Conservation (phyloP, 2,113 vertebrate genomes). For the Amphilophus citrinellus region DNA sequence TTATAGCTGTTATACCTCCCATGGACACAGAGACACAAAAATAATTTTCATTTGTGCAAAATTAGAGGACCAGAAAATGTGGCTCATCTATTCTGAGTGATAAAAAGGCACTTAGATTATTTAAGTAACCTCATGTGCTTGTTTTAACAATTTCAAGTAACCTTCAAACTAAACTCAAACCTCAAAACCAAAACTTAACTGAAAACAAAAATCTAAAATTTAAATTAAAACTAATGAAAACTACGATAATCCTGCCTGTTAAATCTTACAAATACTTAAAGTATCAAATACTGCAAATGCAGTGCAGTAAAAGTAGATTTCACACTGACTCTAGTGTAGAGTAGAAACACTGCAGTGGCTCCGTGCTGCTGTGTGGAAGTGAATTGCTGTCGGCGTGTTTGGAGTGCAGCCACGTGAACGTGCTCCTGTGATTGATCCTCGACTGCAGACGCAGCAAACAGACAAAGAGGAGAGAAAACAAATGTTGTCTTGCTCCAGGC, state of each 20-base stretch:
- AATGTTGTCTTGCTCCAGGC: slow-evolving; percentile 11
- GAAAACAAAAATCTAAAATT: too few relatives aligned
- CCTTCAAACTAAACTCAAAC: too few relatives aligned
- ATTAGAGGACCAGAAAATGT: too few relatives aligned
- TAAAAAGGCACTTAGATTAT: too few relatives aligned
- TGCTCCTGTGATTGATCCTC: slow-evolving; percentile 12
- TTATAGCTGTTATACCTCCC: too few relatives aligned
- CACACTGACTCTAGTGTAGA: too few relatives aligned
- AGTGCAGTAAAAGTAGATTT: background rate
- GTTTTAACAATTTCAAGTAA: too few relatives aligned
- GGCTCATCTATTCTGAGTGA: too few relatives aligned
- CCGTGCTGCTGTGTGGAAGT: background rate
- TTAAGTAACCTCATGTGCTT: background rate
- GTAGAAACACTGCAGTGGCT: background rate
- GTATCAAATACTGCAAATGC: background rate
- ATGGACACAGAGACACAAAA: too few relatives aligned
- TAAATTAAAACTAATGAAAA: too few relatives aligned
- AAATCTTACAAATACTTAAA: background rate
- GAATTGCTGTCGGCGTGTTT: background rate
- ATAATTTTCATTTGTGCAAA: too few relatives aligned
- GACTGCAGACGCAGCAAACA: background rate
- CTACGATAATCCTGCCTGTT: background rate
- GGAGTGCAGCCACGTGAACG: background rate
- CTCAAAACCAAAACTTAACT: too few relatives aligned
- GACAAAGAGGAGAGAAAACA: slow-evolving; percentile 14